phyloP scores from a whole-genome alignment of 2,113 vertebrate species.

The Puntigrus tetrazona region DNA sequence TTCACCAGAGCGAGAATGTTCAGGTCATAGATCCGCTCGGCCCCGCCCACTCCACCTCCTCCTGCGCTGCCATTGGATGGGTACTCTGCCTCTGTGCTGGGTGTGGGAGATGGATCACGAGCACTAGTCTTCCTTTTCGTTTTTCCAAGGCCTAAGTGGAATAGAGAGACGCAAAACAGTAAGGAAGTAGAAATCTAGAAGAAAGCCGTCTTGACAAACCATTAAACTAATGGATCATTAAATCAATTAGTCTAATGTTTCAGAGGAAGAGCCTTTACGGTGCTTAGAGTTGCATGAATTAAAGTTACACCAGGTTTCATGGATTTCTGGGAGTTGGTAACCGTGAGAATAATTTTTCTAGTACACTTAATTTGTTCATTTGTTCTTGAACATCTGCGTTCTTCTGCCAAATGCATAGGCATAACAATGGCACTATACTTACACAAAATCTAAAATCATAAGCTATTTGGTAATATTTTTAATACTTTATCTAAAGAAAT shows the following conservation, averaged over 20 bases:
- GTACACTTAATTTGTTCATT: no score
- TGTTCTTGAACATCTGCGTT: no score
- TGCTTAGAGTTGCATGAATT: background rate
- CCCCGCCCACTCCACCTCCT: slow-evolving; percentile 62
- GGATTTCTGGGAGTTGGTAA: no score
- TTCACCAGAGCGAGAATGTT: slow-evolving; percentile 92
- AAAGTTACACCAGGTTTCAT: background rate
- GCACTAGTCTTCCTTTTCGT: slow-evolving; percentile 89
- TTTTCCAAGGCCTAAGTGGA: slow-evolving; percentile 86
- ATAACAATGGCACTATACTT: no score
- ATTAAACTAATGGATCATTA: background rate
- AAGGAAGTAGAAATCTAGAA: background rate
- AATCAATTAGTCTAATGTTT: background rate
- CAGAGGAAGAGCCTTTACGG: background rate
- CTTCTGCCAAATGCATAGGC: no score
- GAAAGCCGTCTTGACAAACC: background rate
- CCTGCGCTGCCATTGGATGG: slow-evolving; percentile 83
- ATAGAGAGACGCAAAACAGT: slow-evolving; percentile 10
- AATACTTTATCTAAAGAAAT: background rate
- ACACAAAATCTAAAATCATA: no score
- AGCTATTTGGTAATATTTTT: no score
- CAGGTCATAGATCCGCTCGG: slow-evolving; percentile 92
- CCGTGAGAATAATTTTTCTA: no score
- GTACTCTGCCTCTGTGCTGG: slow-evolving; percentile 90
- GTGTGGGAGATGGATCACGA: slow-evolving; percentile 89